Base-by-base conservation (phyloP, 2,888 invertebrate genomes). In the Trissoscelio sp. region DNA sequence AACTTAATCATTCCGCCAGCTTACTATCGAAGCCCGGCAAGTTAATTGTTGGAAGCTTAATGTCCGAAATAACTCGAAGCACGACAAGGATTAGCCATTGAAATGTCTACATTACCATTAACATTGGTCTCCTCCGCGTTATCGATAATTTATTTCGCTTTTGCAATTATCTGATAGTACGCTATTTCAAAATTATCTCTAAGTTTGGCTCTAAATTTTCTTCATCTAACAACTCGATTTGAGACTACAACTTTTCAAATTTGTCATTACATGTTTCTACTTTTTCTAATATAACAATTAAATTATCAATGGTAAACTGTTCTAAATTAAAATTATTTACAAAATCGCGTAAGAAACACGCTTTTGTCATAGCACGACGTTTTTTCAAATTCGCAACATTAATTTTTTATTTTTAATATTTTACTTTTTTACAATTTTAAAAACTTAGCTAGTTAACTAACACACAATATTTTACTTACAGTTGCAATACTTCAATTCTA, bases 1-100 rank as follows among this genome's bases (percentile, higher is more conserved):
- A 85, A 24, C 60, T 20, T 14, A 67, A 55, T 57, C 69, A 57
- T 11, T 69, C 57, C 22, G 57, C 69, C 4, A 57, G 34, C 34
- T 69, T 69, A 14, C 44, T 57, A 46, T 39, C 34, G 34, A 69
- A 69, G 0, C 14, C 34, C 4, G 57, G 44, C 6, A 69, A 57
- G 42, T 57, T 31, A n/a, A 55, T 67, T 2, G 67, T 55, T 44
- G 67, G 55, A 9, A 67, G 20, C 20, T 67, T 67, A 14, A 67
- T 67, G 7, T 55, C 67, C 5, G 55, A 55, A 18, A 66, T 28
- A 14, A 62, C 42, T 24, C 20, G 20, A n/a, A n/a, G n/a, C n/a
- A n/a, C n/a, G n/a, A n/a, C n/a, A n/a, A n/a, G n/a, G n/a, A n/a
- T n/a, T n/a, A n/a, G n/a, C n/a, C n/a, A n/a, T n/a, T 11, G 46